Conservation (phyloP, 1,140 invertebrate species). For the Drosophila neocordata region DNA sequence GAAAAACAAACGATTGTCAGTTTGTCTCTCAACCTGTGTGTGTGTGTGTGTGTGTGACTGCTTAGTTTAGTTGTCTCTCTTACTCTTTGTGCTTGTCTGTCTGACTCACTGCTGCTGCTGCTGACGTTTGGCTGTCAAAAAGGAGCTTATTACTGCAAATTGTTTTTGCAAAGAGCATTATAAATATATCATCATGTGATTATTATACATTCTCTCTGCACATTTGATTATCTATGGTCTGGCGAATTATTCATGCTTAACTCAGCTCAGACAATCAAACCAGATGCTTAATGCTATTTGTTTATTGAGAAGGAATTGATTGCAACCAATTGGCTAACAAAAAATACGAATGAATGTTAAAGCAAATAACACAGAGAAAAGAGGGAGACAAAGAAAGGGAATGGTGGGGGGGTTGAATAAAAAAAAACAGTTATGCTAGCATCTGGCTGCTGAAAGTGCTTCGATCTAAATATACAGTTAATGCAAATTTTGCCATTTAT, state of each 20-base stretch:
- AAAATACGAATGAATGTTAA: background rate
- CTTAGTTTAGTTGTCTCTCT: background rate
- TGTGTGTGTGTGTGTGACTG: background rate
- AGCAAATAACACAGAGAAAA: background rate
- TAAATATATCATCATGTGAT: slow-evolving; percentile 15
- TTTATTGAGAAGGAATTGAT: slow-evolving; percentile 20
- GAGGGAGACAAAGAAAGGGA: background rate
- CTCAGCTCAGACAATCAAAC: slow-evolving; percentile 18
- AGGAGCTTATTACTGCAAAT: slow-evolving; percentile 12
- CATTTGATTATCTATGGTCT: slow-evolving; percentile 17
- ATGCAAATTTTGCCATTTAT: background rate
- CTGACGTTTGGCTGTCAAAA: background rate
- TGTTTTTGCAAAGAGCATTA: slow-evolving; percentile 14
- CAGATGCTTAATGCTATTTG: slow-evolving; percentile 26
- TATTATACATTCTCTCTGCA: slow-evolving; percentile 2
- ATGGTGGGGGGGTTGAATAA: background rate
- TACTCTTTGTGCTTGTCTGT: background rate
- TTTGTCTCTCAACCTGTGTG: background rate
- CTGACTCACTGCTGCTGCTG: background rate
- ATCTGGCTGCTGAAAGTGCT: background rate
- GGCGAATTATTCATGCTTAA: slow-evolving; percentile 7
- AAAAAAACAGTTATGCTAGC: background rate
- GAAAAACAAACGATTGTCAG: slow-evolving; percentile 9
- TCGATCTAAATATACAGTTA: background rate
- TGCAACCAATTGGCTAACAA: background rate